These are phyloP conservation scores for Python bivittatus DNA, from an alignment of 2,113 vertebrate genomes.

Conservation along the genomic window DNA sequence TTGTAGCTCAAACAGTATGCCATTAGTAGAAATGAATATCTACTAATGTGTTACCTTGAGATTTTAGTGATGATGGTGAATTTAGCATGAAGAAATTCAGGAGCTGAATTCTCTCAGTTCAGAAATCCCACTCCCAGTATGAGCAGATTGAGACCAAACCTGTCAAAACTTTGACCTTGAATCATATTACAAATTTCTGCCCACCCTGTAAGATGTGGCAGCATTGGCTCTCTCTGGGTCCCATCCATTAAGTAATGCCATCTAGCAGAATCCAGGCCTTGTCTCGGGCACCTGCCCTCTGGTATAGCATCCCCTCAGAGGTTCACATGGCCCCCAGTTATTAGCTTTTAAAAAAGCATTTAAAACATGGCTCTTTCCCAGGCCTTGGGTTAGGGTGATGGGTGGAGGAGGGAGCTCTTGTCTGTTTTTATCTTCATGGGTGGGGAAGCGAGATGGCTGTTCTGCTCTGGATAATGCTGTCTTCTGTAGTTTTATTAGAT, in stretches of 20 bases:
- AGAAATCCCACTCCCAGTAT: not conserved
- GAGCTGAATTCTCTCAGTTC: not conserved
- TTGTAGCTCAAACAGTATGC: constrained; percentile 29
- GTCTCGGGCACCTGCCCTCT: not conserved
- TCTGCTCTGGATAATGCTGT: not conserved
- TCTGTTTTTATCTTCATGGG: not conserved
- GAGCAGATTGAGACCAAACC: not conserved
- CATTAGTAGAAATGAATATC: rapidly evolving
- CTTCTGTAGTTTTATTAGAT: not conserved
- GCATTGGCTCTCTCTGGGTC: no score
- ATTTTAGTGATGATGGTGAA: not conserved
- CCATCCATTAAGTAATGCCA: not conserved
- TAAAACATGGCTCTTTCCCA: not conserved
- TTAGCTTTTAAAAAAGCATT: not conserved
- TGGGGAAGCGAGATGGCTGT: not conserved
- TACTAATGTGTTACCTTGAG: not conserved
- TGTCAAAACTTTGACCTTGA: not conserved
- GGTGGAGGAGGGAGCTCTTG: not conserved
- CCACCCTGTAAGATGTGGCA: not conserved
- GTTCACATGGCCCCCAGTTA: not conserved
- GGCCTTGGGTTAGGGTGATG: not conserved
- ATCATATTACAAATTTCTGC: not conserved
- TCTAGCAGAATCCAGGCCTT: not conserved
- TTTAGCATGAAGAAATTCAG: not conserved
- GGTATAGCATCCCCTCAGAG: not conserved